Base-by-base conservation (phyloP, 1,140 invertebrate species). In the Drosophila takahashii region DNA sequence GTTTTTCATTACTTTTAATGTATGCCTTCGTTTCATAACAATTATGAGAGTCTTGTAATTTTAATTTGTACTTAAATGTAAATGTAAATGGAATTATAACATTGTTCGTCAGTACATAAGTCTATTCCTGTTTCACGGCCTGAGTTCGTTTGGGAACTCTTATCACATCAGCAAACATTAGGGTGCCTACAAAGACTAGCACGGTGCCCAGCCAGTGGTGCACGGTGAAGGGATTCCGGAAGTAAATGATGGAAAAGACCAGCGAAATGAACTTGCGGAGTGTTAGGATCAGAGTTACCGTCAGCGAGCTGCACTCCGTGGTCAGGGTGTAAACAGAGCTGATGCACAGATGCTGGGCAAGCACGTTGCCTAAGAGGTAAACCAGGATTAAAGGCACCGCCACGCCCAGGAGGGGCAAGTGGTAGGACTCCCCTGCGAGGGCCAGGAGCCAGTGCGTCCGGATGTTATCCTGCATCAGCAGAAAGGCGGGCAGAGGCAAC, bases 301-400 rank as follows among this genome's bases (percentile, higher is more conserved):
- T 98, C 16, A 99, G 92, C 0, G 98, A 99, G 5, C 96, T 95
- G 92, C 98, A 98, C 92, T 98, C 97, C 0, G 98, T 97, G 0
- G 98, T 99, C 81, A 99, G 93, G n/a, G 96, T 94, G 90, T 98
- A 99, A 0, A 99, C 98, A 3, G 97, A 97, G 83, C 96, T 96
- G 59, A 99, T 99, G 90, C 98, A 99, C 48, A 99, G 83, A 94
- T 97, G 99, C 95, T 99, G 98, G 11, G 98, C 97, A 0, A 98
- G 64, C 11, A 97, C 95, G 93, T 99, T 99, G 18, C 96, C 95
- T 48, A 97, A 81, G 29, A 99, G 93, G 93, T 96, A 98, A 1
- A 96, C 34, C 81, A 98, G 95, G 67, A 97, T 93, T 73, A 94
- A 93, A 4, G 98, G 98, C 11, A 99, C 61, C 4, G 81, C 45